Base-by-base conservation (phyloP, 2,888 invertebrate species). In the Gordius sp. region DNA sequence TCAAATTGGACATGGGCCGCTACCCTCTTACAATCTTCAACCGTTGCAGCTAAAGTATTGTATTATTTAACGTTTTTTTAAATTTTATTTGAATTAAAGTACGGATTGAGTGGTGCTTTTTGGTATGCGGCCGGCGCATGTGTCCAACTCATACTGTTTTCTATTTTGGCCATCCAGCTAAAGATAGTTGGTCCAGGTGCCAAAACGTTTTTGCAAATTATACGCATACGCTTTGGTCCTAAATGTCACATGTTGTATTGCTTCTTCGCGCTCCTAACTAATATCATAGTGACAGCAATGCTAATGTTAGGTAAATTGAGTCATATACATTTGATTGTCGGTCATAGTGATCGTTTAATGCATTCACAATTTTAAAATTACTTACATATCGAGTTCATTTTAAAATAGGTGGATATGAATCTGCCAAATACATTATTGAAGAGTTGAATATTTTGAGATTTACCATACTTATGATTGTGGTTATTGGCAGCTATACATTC, bases 71-170 rank as follows among this genome's bases (percentile, higher is more conserved):
- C n/a, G 8, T 33, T 33, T n/a, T n/a, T 33, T 33, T 33, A 33
- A 33, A 13, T 13, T 33, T n/a, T 8, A 33, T 33, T 33, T 33
- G n/a, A n/a, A n/a, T n/a, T n/a, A n/a, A n/a, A 68, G 68, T 68
- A 67, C 58, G 68, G 68, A 2, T 65, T 68, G 41, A 67, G 67
- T 57, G 68, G 68, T 0, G 64, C 68, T 0, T 66, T 67, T 60
- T 68, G 68, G 68, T 68, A 68, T 60, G 67, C 68, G 1, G 62
- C 67, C 2, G 68, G 68, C 0, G 68, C 68, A 2, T 64, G 65
- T 2, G 64, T 68, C 2, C 68, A 67, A 60, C 64, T 66, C 26
- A 64, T 66, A 58, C 64, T 67, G 28, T 67, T 67, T 56, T 28
- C 63, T 18, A 63, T 64, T 60, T 59, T 65, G 8, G 65, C 65